Evolutionary conservation across 2,113 vertebrate species (phyloP), one percentile per base, ranked within the genome.

Genomic region (Bubo blakistoni): DNA sequence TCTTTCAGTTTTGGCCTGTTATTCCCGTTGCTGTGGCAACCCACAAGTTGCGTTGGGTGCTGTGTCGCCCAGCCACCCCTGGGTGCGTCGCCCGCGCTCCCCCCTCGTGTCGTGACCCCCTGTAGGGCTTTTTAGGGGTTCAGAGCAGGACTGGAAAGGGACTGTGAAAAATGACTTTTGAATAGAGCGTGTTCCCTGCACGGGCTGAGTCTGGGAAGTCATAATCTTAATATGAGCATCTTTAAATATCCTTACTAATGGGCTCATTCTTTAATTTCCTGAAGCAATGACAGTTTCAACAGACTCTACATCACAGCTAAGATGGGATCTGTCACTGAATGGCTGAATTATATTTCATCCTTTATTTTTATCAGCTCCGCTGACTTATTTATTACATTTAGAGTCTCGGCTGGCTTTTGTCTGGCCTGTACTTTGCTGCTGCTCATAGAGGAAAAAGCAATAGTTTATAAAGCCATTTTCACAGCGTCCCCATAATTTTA

Each of bases 231-330:
- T 96, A 91, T 40, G 89, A 96, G 95, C 62, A 58, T 92, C 96
- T 90, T 96, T 78, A 92, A 94, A 91, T 91, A 49, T 77, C 92
- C 86, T 73, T 29, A 71, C 96, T 98, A 97, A 98, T 65, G 96
- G 98, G 94, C 92, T 95, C 96, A 91, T 97, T 89, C 96, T 97
- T 97, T 97, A 97, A 97, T 97, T 97, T 97, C 91, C 96, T 90
- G 88, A 93, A 91, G 95, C 95, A 94, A 66, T 93, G 97, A 96
- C 97, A 90, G 91, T 71, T 94, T 93, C 82, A 87, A 81, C 94
- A 84, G 90, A 96, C 96, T 74, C 76, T 97, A 84, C 71, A 91
- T 97, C 97, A 96, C 34, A 18, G 79, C 76, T 18, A 90, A 97
- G 97, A 92, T 84, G 85, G 96, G 88, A 95, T 95, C 95, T 94